Conservation (phyloP, 2,888 invertebrate genomes). For the Lasiommata megera region DNA sequence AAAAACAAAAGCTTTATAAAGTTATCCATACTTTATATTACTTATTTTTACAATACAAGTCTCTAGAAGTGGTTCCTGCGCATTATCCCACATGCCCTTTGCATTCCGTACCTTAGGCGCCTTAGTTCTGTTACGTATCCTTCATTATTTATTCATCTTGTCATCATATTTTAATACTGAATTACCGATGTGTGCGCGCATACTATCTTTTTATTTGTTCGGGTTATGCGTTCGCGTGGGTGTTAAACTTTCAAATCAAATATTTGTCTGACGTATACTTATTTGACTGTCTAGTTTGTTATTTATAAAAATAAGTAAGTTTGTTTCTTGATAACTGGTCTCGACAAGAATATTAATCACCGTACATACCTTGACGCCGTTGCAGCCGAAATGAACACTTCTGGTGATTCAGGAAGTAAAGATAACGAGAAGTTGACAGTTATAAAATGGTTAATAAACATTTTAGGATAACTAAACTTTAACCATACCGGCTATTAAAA, state of each 20-base stretch:
- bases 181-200: background rate
- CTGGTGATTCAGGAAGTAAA: constrained; percentile 20
- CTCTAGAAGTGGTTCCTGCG: no score
- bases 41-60: no score
- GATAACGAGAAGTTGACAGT: constrained; percentile 19
- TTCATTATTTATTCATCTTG: background rate
- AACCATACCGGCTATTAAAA: background rate
- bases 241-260: constrained; percentile 8
- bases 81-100: no score
- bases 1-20: no score
- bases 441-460: constrained; percentile 17
- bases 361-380: background rate
- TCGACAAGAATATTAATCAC: constrained; percentile 3
- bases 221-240: constrained; percentile 2
- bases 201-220: constrained; percentile 1
- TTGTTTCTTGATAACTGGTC: constrained; percentile 1
- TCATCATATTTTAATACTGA: background rate
- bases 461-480: constrained; percentile 8
- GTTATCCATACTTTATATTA: no score
- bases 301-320: constrained; percentile 4
- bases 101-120: no score
- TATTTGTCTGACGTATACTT: constrained; percentile 8
- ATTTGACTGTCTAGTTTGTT: constrained; percentile 6
- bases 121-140: background rate
- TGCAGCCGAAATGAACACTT: constrained; percentile 22